Conservation (phyloP, 1,140 invertebrate genomes). For the Papilio polytes region DNA sequence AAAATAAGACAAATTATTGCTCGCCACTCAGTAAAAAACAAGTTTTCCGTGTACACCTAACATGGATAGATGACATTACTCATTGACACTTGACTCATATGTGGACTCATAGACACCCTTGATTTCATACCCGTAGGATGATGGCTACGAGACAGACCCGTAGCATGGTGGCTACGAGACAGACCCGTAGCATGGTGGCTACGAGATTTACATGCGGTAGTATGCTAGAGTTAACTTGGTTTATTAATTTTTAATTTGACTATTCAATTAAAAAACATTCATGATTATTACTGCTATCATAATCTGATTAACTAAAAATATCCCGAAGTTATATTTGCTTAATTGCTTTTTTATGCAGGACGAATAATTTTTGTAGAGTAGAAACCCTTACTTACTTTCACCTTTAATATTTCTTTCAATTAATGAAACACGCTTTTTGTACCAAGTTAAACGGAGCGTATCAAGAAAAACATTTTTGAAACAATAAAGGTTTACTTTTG, state of each 20-base stretch:
- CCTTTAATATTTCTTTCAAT: slow-evolving; percentile 30
- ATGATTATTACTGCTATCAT: not conserved
- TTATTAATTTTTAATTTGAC: not conserved
- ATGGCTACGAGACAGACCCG: too few species aligned
- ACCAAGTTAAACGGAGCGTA: slow-evolving; percentile 6
- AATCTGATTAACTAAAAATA: not conserved
- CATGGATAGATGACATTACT: too few species aligned
- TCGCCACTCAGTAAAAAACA: too few species aligned
- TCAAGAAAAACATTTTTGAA: slow-evolving; percentile 30
- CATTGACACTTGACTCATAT: too few species aligned
- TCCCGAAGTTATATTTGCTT: not conserved
- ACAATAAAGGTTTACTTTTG: slow-evolving; percentile 33
- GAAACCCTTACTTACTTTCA: slow-evolving; percentile 2
- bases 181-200: too few species aligned
- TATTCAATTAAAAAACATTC: not conserved
- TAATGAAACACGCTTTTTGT: slow-evolving; percentile 15
- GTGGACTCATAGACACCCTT: too few species aligned
- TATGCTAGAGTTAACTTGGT: not conserved
- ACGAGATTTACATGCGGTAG: not conserved
- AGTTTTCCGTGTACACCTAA: too few species aligned
- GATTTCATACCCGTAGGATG: too few species aligned
- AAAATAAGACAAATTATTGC: too few species aligned
- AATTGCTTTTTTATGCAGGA: not conserved
- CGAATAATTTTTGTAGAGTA: not conserved
- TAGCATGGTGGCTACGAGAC: too few species aligned